Base-by-base conservation (phyloP, 2,113 vertebrate genomes). In the Piliocolobus tephrosceles region DNA sequence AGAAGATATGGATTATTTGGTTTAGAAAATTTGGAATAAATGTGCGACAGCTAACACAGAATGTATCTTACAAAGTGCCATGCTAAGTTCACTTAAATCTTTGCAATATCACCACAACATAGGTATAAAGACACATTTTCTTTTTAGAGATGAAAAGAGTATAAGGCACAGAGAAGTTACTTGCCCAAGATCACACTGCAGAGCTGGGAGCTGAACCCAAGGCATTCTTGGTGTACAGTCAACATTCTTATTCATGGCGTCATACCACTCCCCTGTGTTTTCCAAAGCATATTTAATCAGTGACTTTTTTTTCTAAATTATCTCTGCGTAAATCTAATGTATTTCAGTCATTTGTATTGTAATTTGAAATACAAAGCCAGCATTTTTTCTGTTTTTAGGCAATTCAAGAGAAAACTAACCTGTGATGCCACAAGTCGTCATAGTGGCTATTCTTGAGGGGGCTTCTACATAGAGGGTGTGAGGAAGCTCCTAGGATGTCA, bases 351-450 rank as follows among this genome's bases (percentile, higher is more conserved):
- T 78, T 38, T 47, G 18, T 82, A 30, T 88, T n/a, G 7, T 83
- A 43, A 95, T 93, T 76, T 85, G 32, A 88, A 94, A 94, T 32
- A 52, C 30, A 50, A 70, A 92, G n/a, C 1, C 4, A 79, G 40
- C 70, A 86, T 86, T 90, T 52, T 52, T 97, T 85, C 38, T 27
- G 11, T 85, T 93, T 90, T 80, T 79, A 81, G 55, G 45, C n/a
- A 14, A 30, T 4, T 58, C n/a, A 88, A 50, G 47, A 27, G 16
- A 95, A 86, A 85, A 68, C 30, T 76, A 66, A 55, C 81, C 11
- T 57, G 6, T 82, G 5, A 8, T 79, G 32, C 9, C 72, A 70
- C 91, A 70, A 94, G 61, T 96, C 16, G n/a, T 1, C 79, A 16
- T 7, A 61, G 8, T 16, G 16, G 12, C 85, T 57, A 87, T 83